phyloP scores from a whole-genome alignment of 2,797 vertebrate species.

The Crypturellus tataupa region DNA sequence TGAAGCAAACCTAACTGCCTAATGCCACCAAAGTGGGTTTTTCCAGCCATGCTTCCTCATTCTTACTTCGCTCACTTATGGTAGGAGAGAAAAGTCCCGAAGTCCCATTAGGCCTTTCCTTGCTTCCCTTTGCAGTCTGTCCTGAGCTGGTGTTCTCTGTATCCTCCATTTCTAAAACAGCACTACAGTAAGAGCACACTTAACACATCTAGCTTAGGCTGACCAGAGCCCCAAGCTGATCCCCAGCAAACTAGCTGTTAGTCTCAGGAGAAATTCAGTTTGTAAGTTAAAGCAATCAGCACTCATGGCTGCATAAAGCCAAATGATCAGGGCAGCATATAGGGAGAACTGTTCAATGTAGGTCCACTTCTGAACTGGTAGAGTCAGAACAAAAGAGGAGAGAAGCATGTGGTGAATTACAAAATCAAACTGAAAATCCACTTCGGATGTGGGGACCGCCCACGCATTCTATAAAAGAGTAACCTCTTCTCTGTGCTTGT shows the following conservation, averaged over 20 bases:
- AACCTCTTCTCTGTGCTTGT: neutral
- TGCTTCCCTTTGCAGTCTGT: neutral
- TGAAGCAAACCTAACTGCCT: neutral
- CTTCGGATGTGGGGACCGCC: neutral
- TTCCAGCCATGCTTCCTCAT: neutral
- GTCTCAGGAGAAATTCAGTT: neutral
- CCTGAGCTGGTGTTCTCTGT: neutral
- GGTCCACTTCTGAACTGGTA: neutral
- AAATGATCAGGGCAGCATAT: neutral
- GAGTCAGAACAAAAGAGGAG: neutral
- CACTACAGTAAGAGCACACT: neutral
- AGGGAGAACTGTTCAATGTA: neutral
- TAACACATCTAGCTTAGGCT: neutral
- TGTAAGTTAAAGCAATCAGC: neutral
- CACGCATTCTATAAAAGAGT: neutral
- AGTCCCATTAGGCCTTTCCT: neutral
- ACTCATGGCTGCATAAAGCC: fast-evolving
- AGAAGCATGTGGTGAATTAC: neutral
- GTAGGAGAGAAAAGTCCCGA: neutral
- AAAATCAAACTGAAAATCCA: neutral
- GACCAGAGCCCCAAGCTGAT: neutral
- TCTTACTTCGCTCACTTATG: neutral
- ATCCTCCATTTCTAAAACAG: neutral
- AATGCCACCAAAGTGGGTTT: neutral
- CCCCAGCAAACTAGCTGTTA: neutral